Evolutionary conservation across 2,113 vertebrate species (phyloP).

Genomic region (human (Homo sapiens)): DNA sequence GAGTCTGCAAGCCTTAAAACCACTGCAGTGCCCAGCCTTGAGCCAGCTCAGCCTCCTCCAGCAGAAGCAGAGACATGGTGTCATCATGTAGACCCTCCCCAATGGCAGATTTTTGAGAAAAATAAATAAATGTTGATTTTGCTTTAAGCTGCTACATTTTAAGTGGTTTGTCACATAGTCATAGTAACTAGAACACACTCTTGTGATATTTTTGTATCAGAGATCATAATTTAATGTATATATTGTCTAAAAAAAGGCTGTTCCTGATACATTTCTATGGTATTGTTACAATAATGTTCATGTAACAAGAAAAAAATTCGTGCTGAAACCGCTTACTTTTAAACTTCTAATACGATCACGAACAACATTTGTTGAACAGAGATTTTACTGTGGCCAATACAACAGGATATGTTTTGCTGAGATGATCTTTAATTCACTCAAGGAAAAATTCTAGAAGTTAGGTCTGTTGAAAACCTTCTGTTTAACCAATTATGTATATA

Average conservation of each 20-base stretch:
- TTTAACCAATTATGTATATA: neutral
- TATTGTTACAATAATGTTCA: neutral
- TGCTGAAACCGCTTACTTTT: neutral
- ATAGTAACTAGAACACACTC: too few relatives aligned
- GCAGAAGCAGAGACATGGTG: neutral
- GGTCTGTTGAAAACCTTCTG: neutral
- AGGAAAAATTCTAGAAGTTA: neutral
- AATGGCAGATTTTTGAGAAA: neutral
- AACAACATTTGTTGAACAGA: neutral
- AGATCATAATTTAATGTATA: neutral
- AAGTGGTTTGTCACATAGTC: neutral
- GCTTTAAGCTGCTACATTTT: neutral
- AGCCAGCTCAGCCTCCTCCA: neutral
- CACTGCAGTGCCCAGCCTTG: too few relatives aligned
- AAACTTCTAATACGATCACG: neutral
- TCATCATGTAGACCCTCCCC: neutral
- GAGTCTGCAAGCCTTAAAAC: fast-evolving
- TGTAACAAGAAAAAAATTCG: neutral
- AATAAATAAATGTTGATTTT: neutral
- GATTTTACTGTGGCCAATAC: neutral
- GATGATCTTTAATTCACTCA: neutral
- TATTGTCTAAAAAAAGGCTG: neutral
- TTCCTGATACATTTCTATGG: neutral
- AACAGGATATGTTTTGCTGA: neutral
- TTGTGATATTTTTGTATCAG: neutral